Conservation (phyloP, 2,797 vertebrate species). For the Macropus fuliginosus region DNA sequence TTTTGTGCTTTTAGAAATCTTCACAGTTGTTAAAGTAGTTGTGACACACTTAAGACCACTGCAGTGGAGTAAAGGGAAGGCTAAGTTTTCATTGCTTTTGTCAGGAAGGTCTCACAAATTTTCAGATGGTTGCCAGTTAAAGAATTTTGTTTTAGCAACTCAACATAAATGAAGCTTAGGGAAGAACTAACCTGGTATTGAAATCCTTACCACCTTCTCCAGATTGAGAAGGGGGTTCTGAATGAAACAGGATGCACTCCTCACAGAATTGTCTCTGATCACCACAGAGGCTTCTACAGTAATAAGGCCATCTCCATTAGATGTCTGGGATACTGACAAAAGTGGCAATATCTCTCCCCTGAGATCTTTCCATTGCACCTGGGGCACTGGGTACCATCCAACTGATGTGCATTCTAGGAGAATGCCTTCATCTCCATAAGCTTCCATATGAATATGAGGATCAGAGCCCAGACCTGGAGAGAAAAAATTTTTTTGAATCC, state of each 20-base stretch:
- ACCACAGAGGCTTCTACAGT: constrained; percentile 57
- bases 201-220: constrained; percentile 66
- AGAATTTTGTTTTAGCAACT: neutral
- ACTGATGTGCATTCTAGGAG: constrained; percentile 68
- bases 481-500: constrained; percentile 42
- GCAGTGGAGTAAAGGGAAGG: neutral
- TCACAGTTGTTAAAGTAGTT: neutral
- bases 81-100: neutral
- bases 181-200: constrained; percentile 72
- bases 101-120: neutral
- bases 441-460: constrained; percentile 70
- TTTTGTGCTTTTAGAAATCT: neutral
- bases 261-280: constrained; percentile 55
- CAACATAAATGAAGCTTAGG: neutral
- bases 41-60: neutral
- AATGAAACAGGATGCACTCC: constrained; percentile 72
- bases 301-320: constrained; percentile 71
- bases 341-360: constrained; percentile 46
- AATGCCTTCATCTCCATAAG: constrained; percentile 58
- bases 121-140: neutral
- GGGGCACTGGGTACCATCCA: constrained; percentile 80
- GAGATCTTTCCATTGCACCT: constrained; percentile 70
- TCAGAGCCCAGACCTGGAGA: constrained; percentile 73
- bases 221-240: constrained; percentile 66
- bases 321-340: constrained; percentile 16